Evolutionary conservation across 1,140 invertebrate species (phyloP).

Genomic region (Thrips palmi): DNA sequence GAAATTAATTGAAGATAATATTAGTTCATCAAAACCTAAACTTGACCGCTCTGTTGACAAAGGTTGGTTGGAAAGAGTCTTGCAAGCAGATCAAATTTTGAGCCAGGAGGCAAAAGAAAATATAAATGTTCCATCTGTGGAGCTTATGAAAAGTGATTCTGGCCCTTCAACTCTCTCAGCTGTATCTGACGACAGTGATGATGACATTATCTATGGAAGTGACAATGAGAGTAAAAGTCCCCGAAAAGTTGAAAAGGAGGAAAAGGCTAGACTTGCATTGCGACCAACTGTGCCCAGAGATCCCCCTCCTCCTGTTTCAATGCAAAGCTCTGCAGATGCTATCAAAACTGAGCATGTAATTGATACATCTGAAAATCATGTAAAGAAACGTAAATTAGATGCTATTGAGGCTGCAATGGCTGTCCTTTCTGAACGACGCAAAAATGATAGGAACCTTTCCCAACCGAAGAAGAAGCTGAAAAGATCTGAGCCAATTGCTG

Average conservation of each 20-base stretch:
- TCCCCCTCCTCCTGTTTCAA: too few species aligned
- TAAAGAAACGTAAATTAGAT: neutral
- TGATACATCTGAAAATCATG: neutral
- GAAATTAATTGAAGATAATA: neutral
- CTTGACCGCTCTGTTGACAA: slow-evolving; percentile 21
- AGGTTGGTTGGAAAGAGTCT: slow-evolving; percentile 34
- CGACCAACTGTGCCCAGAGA: slow-evolving; percentile 12
- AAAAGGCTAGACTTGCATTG: slow-evolving; percentile 1
- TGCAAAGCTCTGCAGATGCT: too few species aligned
- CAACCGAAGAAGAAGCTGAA: neutral
- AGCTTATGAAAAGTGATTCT: slow-evolving; percentile 7
- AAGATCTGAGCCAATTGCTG: neutral
- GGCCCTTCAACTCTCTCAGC: slow-evolving; percentile 21
- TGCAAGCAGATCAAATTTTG: too few species aligned
- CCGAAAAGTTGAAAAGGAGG: slow-evolving; percentile 13
- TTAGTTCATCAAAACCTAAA: slow-evolving; percentile 8
- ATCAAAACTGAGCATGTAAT: neutral
- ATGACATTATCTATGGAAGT: slow-evolving; percentile 9
- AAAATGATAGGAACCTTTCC: slow-evolving; percentile 4
- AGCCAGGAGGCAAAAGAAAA: slow-evolving; percentile 17
- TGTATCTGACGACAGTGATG: slow-evolving; percentile 9
- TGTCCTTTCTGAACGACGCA: neutral
- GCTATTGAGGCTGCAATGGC: neutral
- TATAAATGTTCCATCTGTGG: slow-evolving; percentile 9
- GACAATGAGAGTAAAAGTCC: slow-evolving; percentile 12